Base-by-base conservation (phyloP, 2,888 invertebrate species). In the Leptinotarsa juncta region DNA sequence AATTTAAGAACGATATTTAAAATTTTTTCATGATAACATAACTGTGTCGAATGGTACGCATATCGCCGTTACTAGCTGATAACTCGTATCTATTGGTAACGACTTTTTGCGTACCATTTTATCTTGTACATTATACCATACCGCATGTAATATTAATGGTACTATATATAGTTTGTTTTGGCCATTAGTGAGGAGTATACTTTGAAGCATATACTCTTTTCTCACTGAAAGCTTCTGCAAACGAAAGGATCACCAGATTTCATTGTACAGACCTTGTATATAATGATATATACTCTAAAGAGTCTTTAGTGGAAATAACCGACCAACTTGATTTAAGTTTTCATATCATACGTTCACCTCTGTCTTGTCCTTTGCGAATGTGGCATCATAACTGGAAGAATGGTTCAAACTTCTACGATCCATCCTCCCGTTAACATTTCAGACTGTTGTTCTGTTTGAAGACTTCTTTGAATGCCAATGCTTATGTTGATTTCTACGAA, bases 1-100 rank as follows among this genome's bases (percentile, higher is more conserved):
- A 90, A 91, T 91, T 91, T 91, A 92, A 92, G 91, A 91, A 91
- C 90, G 89, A 90, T 89, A 90, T 84, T 85, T 83, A 86, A 84
- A 83, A 82, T 77, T 79, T 77, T 76, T 78, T 79, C 77, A 77
- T 74, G 80, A 81, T 81, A 77, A 77, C 81, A 81, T 82, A 76
- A 71, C 74, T 77, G 72, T 77, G 75, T 73, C 75, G 67, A 75
- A 71, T 75, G 50, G 71, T 71, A 68, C 72, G 68, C 66, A 55
- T 74, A 72, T 66, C 70, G 71, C 66, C 66, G 70, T 73, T 75
- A 67, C 32, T 67, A 65, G 42, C 49, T 48, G 70, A 75, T 72
- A 71, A 50, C 69, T 65, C 42, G 73, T 80, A 79, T 80, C 81
- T 77, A 71, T 78, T 76, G 78, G 75, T 75, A 79, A 75, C 72